Percentiles rank a stretch among this genome's conserved stretches.
Evolutionary conservation across 2,888 invertebrate species (phyloP).

Genomic region (Temnothorax unifasciatus): DNA sequence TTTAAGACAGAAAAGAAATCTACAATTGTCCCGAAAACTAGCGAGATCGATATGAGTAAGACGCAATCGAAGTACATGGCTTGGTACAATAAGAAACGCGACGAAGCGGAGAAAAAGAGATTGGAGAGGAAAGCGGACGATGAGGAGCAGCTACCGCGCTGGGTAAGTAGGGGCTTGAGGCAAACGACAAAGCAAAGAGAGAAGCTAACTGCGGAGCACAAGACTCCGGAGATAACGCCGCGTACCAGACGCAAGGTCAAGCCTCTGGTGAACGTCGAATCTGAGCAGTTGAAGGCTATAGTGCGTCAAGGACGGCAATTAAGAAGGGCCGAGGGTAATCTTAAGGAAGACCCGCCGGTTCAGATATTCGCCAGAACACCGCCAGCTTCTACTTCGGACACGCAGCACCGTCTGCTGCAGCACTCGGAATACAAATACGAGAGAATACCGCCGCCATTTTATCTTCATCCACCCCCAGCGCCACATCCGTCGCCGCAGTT

Average conservation of each 20-base stretch:
- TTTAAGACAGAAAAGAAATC: conserved; percentile 59
- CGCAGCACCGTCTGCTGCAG: conserved; percentile 90
- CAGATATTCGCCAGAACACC: conserved; percentile 82
- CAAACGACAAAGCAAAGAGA: conserved; percentile 67
- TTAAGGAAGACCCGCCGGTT: conserved; percentile 79
- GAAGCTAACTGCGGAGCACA: conserved; percentile 62
- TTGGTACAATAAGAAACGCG: conserved; percentile 84
- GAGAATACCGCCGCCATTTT: conserved; percentile 81
- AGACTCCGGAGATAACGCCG: conserved; percentile 75
- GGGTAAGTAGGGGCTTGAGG: conserved; percentile 75
- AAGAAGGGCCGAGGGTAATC: conserved; percentile 86
- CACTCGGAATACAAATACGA: conserved; percentile 94
- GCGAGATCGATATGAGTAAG: conserved; percentile 73
- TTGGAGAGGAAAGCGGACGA: conserved; percentile 72
- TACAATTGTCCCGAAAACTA: conserved; percentile 48
- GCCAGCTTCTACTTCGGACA: conserved; percentile 85
- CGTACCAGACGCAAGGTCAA: conserved; percentile 78
- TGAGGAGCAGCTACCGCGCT: conserved; percentile 77
- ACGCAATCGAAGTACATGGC: conserved; percentile 84
- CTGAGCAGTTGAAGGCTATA: conserved; percentile 84
- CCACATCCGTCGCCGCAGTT: conserved; percentile 82
- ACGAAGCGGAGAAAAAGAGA: conserved; percentile 82
- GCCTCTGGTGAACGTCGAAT: conserved; percentile 84
- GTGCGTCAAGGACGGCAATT: conserved; percentile 85
- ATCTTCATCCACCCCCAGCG: conserved; percentile 81